Evolutionary conservation across 2,797 vertebrate species (phyloP).

Genomic region (Hapalemur alaotrensis): DNA sequence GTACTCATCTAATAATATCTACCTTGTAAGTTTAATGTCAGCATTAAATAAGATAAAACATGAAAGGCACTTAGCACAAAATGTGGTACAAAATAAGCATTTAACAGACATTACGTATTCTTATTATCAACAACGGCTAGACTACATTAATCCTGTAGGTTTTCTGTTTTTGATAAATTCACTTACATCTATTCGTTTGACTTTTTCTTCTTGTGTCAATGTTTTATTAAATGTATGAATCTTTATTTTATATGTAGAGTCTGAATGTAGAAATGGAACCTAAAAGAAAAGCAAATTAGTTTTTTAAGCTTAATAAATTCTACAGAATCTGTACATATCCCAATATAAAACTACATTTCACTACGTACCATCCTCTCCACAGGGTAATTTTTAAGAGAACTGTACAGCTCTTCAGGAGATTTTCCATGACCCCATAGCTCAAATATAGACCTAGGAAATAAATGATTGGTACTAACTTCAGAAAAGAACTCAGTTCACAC

Average conservation of each 20-base stretch:
- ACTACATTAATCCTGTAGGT: background rate
- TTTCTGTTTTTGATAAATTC: conserved; percentile 32
- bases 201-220: conserved; percentile 91
- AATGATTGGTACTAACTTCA: conserved; percentile 34
- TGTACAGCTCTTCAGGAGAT: conserved; percentile 89
- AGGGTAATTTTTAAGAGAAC: conserved; percentile 91
- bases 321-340: background rate
- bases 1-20: background rate
- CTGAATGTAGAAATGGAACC: conserved; percentile 90
- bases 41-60: background rate
- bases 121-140: background rate
- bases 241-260: conserved; percentile 94
- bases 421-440: conserved; percentile 96
- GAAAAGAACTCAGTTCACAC: background rate
- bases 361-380: conserved; percentile 90
- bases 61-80: fast-evolving
- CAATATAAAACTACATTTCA: background rate
- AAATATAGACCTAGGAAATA: conserved; percentile 92
- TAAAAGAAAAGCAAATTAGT: conserved; percentile 79
- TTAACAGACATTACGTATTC: background rate
- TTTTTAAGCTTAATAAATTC: conserved; percentile 20
- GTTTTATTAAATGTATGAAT: conserved; percentile 98
- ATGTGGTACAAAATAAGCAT: background rate
- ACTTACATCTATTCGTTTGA: conserved; percentile 96
- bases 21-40: background rate